Evolutionary conservation across 2,113 vertebrate genomes (phyloP).

Genomic region (Xyrauchen texanus): DNA sequence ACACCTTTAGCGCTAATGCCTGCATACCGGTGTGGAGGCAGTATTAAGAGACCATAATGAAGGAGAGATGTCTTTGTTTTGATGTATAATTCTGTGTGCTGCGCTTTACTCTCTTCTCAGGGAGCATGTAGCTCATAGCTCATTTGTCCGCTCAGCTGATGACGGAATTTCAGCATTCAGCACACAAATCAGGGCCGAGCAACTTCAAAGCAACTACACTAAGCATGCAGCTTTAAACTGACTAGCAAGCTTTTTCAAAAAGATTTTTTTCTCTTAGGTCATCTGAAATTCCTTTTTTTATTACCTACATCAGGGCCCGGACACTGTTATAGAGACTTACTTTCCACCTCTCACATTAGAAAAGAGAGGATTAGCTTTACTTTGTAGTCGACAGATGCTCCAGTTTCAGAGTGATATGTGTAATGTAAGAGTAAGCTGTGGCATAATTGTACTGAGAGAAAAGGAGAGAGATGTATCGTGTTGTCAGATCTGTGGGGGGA

Average conservation of each 20-base stretch:
- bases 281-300: conserved; percentile 43
- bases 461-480: conserved; percentile 61
- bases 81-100: conserved; percentile 18
- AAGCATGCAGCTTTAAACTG: conserved; percentile 54
- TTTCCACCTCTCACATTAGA: neutral
- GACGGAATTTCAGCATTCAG: conserved; percentile 47
- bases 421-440: conserved; percentile 53
- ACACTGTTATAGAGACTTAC: neutral
- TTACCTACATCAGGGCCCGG: conserved; percentile 36
- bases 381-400: conserved; percentile 25
- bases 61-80: conserved; percentile 46
- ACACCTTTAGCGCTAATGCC: conserved; percentile 26
- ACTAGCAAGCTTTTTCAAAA: conserved; percentile 33
- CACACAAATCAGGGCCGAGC: conserved; percentile 52
- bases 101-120: conserved; percentile 33
- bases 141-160: conserved; percentile 47
- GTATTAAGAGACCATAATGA: conserved; percentile 48
- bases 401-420: conserved; percentile 30
- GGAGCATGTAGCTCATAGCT: conserved; percentile 21
- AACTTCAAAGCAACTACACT: conserved; percentile 63
- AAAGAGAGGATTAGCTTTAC: conserved; percentile 19
- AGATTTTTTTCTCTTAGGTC: conserved; percentile 6
- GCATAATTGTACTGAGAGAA: conserved; percentile 37
- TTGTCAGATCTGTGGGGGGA: conserved; percentile 63
- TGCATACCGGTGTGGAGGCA: conserved; percentile 1